These are phyloP conservation scores for Linurgus olivaceus DNA, from an alignment of 2,797 vertebrate species.

Conservation along the genomic window DNA sequence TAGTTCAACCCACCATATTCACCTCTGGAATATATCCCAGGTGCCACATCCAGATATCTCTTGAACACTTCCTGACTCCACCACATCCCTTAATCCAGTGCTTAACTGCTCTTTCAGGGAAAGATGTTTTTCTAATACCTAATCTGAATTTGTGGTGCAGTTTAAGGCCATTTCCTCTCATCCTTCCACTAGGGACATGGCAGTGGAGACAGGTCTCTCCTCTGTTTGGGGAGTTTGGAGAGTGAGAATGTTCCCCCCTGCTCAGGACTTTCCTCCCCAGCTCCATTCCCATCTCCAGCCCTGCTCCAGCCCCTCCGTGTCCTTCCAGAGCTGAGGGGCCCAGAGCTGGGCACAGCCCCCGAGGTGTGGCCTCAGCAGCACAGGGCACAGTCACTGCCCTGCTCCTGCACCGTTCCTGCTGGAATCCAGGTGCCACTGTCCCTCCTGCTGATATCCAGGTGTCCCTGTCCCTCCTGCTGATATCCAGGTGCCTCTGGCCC, in stretches of 20 bases:
- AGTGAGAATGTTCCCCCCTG: not conserved
- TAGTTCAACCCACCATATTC: not conserved
- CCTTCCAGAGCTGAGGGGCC: not conserved
- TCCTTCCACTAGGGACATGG: not conserved
- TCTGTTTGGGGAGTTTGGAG: not conserved
- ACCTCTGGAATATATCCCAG: not conserved
- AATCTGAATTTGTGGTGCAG: not conserved
- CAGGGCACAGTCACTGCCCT: not conserved
- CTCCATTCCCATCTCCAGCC: accelerated
- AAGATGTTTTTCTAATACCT: not conserved
- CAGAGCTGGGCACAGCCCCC: not conserved
- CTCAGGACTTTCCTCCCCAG: not conserved
- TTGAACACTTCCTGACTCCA: not conserved
- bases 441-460: no score
- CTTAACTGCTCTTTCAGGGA: not conserved
- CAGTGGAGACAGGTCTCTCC: not conserved
- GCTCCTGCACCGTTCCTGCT: accelerated
- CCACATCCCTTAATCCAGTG: not conserved
- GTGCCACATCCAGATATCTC: not conserved
- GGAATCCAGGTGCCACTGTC: accelerated
- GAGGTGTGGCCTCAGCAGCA: not conserved
- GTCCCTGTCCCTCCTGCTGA: no score
- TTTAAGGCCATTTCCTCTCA: not conserved
- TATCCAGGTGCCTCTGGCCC: accelerated
- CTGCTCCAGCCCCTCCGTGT: not conserved